Conservation (phyloP, 2,113 vertebrate genomes). For the Dromiciops gliroides region DNA sequence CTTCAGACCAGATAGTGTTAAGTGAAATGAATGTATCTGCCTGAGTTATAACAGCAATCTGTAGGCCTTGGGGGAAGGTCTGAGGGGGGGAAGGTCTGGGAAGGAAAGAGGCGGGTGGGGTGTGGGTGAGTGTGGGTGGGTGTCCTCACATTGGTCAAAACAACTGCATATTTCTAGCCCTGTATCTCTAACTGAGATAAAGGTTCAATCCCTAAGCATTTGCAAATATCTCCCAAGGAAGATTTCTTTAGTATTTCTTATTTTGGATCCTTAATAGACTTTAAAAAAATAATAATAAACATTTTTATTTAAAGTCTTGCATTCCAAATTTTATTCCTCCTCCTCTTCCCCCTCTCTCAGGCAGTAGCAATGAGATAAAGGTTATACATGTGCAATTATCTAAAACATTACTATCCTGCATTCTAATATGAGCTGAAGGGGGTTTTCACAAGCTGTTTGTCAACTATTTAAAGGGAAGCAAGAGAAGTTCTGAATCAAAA, state of each 20-base stretch:
- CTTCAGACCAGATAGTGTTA: background rate
- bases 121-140: no score
- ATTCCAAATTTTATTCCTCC: no score
- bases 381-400: no score
- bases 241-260: background rate
- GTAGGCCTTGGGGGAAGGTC: background rate
- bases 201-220: background rate
- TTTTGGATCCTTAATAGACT: no score
- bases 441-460: background rate
- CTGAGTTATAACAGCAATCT: background rate
- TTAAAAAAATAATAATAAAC: no score
- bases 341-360: no score
- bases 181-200: background rate
- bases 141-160: background rate
- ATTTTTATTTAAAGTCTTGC: no score
- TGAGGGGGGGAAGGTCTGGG: background rate
- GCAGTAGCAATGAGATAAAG: no score
- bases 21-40: background rate
- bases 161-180: conserved; percentile 6
- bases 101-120: background rate
- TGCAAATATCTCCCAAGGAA: background rate
- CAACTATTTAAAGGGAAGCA: conserved; percentile 28
- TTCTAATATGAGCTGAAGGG: conserved; percentile 28
- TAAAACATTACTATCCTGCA: background rate
- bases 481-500: conserved; percentile 2